Base-by-base conservation (phyloP, 2,888 invertebrate species). In the Lepeophtheirus nordmannii region DNA sequence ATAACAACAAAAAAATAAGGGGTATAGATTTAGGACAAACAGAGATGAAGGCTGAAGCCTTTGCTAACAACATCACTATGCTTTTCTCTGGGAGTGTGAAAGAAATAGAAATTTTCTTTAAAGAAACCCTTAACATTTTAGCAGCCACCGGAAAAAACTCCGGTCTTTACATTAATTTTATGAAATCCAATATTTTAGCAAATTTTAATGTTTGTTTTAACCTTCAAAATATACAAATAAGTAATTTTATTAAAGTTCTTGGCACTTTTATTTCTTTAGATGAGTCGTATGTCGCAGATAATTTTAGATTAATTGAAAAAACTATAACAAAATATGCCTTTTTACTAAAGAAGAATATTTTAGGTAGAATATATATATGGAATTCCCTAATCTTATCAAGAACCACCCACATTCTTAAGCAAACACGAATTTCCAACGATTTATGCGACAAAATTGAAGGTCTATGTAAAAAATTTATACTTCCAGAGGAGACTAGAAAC, bases 201-300 rank as follows among this genome's bases (percentile, higher is more conserved):
- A 41, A 14, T 41, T 41, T 41, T 41, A 41, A 41, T 41, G 14
- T 41, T 41, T 41, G 11, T 11, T 41, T 41, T 41, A 41, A 41
- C 41, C 41, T 41, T 41, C 41, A 41, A 41, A 41, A 41, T 41
- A 41, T 41, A n/a, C 41, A 41, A 41, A 41, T 41, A 11, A 10
- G 14, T 41, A 41, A 41, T 41, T 41, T 41, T 41, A 41, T 41
- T 41, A 41, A 41, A 41, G 41, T 41, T 41, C 41, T 41, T 41
- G 41, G 41, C 41, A 41, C 41, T 41, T 41, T 41, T 41, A 41
- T 41, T 41, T 41, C 41, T 41, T 41, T 41, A 41, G 41, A 11
- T 14, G 41, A 41, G 14, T 41, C 14, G 41, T 41, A 41, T 41
- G 41, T 41, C 41, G 11, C 41, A 41, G 41, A 41, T 11, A 41